Evolutionary conservation across 2,797 vertebrate genomes (phyloP).

Genomic region (Helostoma temminkii): DNA sequence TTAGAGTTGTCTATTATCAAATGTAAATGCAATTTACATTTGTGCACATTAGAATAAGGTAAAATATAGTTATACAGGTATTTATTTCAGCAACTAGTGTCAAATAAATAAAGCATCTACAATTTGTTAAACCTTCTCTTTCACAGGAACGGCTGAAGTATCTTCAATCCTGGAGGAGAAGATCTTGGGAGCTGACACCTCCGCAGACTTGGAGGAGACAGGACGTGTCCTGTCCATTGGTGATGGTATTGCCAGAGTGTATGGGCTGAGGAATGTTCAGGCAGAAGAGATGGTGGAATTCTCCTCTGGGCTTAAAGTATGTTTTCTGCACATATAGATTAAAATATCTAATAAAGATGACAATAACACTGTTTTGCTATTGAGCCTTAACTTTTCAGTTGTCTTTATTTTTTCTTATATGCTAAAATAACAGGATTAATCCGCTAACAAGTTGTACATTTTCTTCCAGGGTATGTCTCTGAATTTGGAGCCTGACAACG

Average conservation of each 20-base stretch:
- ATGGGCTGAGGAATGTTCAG: conserved; percentile 96
- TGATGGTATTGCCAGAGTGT: conserved; percentile 97
- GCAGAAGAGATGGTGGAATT: conserved; percentile 99
- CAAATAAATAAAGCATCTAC: not conserved
- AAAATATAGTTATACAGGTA: too few relatives aligned
- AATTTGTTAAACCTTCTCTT: not conserved
- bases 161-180: conserved; percentile 97
- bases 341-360: not conserved
- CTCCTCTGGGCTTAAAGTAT: conserved; percentile 96
- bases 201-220: conserved; percentile 94
- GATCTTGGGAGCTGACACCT: conserved; percentile 93
- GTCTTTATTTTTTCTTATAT: not conserved
- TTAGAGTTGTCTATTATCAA: too few relatives aligned
- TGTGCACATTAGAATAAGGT: too few relatives aligned
- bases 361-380: too few relatives aligned
- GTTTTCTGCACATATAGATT: not conserved
- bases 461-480: conserved; percentile 93
- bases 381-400: not conserved
- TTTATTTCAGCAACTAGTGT: not conserved
- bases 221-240: conserved; percentile 97
- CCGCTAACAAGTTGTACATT: not conserved
- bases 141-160: conserved; percentile 84
- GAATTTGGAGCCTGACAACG: conserved; percentile 99
- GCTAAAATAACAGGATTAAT: not conserved
- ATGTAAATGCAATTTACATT: too few relatives aligned